Evolutionary conservation across 2,888 invertebrate species (phyloP), one percentile per base, ranked within the genome.

Genomic region (Stenchaetothrips biformis): DNA sequence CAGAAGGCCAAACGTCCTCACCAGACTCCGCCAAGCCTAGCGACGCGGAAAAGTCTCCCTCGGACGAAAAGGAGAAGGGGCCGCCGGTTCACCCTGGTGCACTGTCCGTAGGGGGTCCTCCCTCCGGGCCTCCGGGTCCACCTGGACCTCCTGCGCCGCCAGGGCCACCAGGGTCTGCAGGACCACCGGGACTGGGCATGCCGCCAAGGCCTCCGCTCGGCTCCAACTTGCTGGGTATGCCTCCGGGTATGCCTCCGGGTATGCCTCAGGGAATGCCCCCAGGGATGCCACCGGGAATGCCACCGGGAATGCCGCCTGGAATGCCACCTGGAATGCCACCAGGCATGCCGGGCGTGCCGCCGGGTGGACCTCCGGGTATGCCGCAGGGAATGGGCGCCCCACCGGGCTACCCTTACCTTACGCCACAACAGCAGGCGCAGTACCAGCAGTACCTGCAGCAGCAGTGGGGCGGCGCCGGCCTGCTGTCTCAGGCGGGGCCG

Each of bases 1-100:
- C 85, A 25, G 86, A 85, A 77, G 86, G 82, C 84, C 83, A 84
- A 82, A 77, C 85, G 86, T 25, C 67, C 7, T 74, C 67, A 62
- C 85, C 85, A 47, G 87, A 85, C 82, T 88, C 87, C 25, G 88
- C 88, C 82, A 92, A 86, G 86, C 92, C 92, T 82, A 92, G 87
- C 83, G 91, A 92, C 78, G 92, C 92, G 85, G 92, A 92, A 78
- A 80, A 49, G 37, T 89, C 89, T 80, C 87, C 86, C 82, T 87
- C 88, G n/a, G 86, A 85, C 81, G 85, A 85, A 25, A 86, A 85
- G 2, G 87, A 86, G 48, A 85, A 83, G 37, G 86, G 86, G 74
- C 87, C 37, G 18, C 6, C 25, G 1, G 8, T 3, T 77, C 77
- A 25, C 13, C 11, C 27, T 16, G 77, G 77, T n/a, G 3, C 37